These are phyloP conservation scores for Laupala kohalensis DNA, from an alignment of 1,140 invertebrate species.

Conservation along the genomic window DNA sequence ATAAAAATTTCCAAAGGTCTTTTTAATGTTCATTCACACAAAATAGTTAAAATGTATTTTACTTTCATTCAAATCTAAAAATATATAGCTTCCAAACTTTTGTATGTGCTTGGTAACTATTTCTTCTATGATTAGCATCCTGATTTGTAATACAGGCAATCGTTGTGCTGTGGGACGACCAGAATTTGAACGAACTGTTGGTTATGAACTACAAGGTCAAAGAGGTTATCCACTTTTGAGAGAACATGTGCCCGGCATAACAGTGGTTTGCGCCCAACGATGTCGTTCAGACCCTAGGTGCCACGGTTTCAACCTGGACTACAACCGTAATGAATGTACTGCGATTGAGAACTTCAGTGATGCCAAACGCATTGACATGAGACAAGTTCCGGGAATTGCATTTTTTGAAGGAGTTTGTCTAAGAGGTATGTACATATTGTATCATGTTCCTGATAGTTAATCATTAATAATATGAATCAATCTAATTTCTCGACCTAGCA, in stretches of 20 bases:
- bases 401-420: constrained; percentile 35
- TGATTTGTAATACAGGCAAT: not conserved
- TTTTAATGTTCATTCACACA: no score
- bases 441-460: no score
- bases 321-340: constrained; percentile 30
- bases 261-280: constrained; percentile 25
- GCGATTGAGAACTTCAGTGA: constrained; percentile 24
- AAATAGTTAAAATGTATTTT: no score
- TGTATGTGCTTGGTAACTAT: no score
- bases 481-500: not conserved
- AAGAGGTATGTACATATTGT: constrained; percentile 21
- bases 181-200: constrained; percentile 31
- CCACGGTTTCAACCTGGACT: constrained; percentile 31
- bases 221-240: constrained; percentile 24
- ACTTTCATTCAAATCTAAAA: no score
- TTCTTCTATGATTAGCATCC: not conserved
- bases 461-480: not conserved
- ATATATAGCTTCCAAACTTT: no score
- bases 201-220: constrained; percentile 27
- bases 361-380: constrained; percentile 24
- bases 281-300: constrained; percentile 28
- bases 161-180: constrained; percentile 19
- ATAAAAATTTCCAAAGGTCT: no score
- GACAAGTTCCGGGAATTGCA: constrained; percentile 27
- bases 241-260: constrained; percentile 25